Evolutionary conservation across 2,797 vertebrate species (phyloP), one percentile per base, ranked within the genome.

Genomic region (Thamnophis elegans): DNA sequence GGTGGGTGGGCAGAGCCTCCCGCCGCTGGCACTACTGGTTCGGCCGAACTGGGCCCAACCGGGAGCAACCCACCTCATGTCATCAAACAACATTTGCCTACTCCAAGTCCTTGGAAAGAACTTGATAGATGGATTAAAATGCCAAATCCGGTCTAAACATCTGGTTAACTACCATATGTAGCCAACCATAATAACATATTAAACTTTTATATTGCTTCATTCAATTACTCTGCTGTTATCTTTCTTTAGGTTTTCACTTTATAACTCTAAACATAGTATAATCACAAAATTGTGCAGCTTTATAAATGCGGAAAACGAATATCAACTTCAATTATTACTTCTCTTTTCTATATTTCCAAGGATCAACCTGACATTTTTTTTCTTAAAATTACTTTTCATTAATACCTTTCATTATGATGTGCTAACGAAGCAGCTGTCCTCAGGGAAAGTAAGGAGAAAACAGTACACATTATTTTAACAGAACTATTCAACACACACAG

Each of bases 361-460:
- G 56, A 26, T 51, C 87, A 91, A 59, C 51, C 68, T 65, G 20
- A 62, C 54, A 53, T 85, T 51, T 65, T 90, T 26, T 55, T 51
- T 36, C 73, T 82, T 47, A 59, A 91, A 91, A 36, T 54, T 18
- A 59, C 32, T 88, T 88, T 91, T 55, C 90, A 91, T 93, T 47
- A 88, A 62, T 28, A 56, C 86, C 36, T 53, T 58, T 93, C 36
- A 86, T 89, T 91, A 88, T 18, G 18, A 47, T 86, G 68, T 36
- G 90, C 36, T 91, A 93, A 91, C 73, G 82, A 91, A 54, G 42
- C 36, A 88, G 78, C 56, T 65, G 73, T 94, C 65, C 36, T 11
- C 11, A 51, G 56, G 36, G 20, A 93, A 93, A 87, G 47, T 92
- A 93, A 85, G 88, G 73, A 60, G 60, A 91, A 87, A 91, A 90